Conservation (phyloP, 2,113 vertebrate species). For the Elephas maximus region DNA sequence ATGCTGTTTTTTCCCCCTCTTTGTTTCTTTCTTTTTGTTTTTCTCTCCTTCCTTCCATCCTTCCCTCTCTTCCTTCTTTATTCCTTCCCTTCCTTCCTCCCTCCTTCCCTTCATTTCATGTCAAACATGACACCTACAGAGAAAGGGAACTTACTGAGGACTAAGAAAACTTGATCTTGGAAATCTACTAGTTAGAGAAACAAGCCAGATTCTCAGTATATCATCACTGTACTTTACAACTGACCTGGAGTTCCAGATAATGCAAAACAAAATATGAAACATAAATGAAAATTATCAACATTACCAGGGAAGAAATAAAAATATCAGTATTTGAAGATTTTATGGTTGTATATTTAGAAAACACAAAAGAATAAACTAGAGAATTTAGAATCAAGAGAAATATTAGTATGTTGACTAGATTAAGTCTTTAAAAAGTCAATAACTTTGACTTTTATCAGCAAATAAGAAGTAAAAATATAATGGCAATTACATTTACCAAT, state of each 20-base stretch:
- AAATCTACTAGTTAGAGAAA: not conserved
- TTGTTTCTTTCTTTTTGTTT: not conserved
- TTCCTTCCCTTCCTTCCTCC: not conserved
- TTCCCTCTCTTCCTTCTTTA: not conserved
- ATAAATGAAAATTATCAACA: not conserved
- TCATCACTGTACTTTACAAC: not conserved
- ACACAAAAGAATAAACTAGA: not conserved
- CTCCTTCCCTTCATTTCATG: not conserved
- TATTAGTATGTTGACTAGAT: not conserved
- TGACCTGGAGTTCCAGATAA: not conserved
- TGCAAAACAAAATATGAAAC: not conserved
- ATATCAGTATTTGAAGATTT: not conserved
- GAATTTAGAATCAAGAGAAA: not conserved
- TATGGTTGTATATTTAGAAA: not conserved
- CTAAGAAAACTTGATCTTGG: not conserved
- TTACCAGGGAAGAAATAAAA: not conserved
- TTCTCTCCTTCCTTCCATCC: not conserved
- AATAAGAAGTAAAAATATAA: slow-evolving; percentile 38
- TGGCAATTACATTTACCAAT: not conserved
- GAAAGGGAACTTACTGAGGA: not conserved
- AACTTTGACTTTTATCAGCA: not conserved
- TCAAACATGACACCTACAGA: not conserved
- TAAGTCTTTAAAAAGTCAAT: slow-evolving; percentile 21
- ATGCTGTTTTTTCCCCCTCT: not conserved
- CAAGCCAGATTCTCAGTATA: not conserved